Percentiles rank a stretch among this genome's conserved stretches.
These are phyloP conservation scores for Paramuricea clavata DNA, from an alignment of 92 coral and sea anemone species.

Conservation along the genomic window DNA sequence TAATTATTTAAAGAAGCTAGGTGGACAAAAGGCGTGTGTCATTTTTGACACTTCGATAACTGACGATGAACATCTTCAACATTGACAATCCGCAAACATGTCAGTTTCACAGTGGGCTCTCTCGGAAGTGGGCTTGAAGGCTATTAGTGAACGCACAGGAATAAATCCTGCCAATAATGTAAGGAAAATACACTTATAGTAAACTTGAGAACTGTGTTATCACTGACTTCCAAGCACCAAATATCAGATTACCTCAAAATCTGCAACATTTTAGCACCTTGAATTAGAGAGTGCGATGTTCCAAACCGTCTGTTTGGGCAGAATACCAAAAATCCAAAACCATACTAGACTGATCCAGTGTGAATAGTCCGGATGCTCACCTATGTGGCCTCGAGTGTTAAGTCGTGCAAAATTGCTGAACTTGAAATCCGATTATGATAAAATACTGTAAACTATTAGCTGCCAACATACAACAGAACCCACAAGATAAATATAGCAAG, in stretches of 20 bases:
- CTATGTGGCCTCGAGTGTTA: slow-evolving; percentile 38
- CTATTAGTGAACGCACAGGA: not conserved
- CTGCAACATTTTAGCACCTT: not conserved
- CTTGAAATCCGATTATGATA: slow-evolving; percentile 30
- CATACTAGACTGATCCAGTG: slow-evolving; percentile 23
- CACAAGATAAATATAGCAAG: slow-evolving; percentile 11
- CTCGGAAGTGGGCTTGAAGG: slow-evolving; percentile 23
- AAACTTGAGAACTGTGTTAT: too few species aligned
- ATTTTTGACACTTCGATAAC: slow-evolving; percentile 46
- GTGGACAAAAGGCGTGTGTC: slow-evolving; percentile 56
- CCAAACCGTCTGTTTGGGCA: not conserved
- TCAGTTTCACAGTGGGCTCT: slow-evolving; percentile 24
- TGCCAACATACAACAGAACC: not conserved
- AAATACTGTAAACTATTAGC: not conserved
- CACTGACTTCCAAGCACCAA: not conserved
- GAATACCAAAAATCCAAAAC: not conserved
- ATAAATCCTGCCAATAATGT: slow-evolving; percentile 39
- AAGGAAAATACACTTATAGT: not conserved
- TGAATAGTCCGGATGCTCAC: slow-evolving; percentile 22
- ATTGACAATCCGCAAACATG: slow-evolving; percentile 19
- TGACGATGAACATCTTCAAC: slow-evolving; percentile 53
- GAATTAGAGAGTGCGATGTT: not conserved
- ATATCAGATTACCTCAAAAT: not conserved
- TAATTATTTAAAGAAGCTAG: slow-evolving; percentile 48
- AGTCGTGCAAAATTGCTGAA: slow-evolving; percentile 35